Evolutionary conservation across 2,113 vertebrate genomes (phyloP).

Genomic region (Phylloscopus trochilus): DNA sequence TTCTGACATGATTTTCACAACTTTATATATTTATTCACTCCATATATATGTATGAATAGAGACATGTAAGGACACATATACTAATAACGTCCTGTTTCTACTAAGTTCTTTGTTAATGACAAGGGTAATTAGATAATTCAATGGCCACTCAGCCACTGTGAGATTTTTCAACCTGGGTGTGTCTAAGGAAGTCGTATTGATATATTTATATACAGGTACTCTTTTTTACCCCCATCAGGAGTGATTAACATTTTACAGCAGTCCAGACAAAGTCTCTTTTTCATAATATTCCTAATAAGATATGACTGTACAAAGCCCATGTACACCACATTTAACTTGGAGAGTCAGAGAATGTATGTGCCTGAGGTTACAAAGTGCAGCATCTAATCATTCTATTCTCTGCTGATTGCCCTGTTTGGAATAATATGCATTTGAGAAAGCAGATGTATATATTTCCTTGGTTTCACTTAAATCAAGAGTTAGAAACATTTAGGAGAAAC

Average conservation of each 20-base stretch:
- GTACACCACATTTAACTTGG: neutral
- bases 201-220: neutral
- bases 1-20: neutral
- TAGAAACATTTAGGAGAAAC: neutral
- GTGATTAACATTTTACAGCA: neutral
- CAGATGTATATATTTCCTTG: neutral
- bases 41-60: neutral
- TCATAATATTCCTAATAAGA: neutral
- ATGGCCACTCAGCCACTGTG: neutral
- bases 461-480: neutral
- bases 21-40: neutral
- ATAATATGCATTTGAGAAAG: neutral
- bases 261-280: neutral
- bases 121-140: neutral
- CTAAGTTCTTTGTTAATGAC: neutral
- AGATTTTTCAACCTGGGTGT: neutral
- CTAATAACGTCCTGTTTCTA: neutral
- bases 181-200: neutral
- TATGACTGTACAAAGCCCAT: neutral
- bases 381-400: neutral
- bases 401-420: neutral
- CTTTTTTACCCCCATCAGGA: neutral
- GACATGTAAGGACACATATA: no score
- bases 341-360: neutral
- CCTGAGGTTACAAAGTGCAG: conserved; percentile 10